Evolutionary conservation across 2,797 vertebrate genomes (phyloP), one percentile per base, ranked within the genome.

Genomic region (Calcarius lapponicus): DNA sequence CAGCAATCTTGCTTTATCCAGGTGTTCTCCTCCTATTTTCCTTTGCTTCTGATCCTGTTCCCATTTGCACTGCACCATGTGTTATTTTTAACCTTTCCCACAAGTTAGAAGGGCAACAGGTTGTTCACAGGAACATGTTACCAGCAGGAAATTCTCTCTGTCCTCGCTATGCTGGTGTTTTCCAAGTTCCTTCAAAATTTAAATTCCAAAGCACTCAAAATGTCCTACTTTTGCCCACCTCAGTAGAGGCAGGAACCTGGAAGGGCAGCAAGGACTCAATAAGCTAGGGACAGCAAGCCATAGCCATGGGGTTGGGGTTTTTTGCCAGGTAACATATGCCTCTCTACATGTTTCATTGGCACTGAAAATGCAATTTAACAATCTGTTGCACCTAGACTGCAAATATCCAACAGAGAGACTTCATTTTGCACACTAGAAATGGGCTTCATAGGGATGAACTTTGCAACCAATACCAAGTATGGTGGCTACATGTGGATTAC

Each of bases 221-320:
- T 72, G n/a, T 50, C 26, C 31, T 47, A 18, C 31, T 54, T 80
- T n/a, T 75, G 25, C 45, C n/a, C 32, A 31, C 7, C 8, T 51
- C 56, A 81, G 45, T 11, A 56, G 51, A 73, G 36, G 15, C 5
- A 67, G 38, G 38, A 43, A 53, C 34, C 24, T 88, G 51, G 31
- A 51, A 88, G 40, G 13, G 29, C 56, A 73, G 56, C 20, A 64
- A 80, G 58, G 60, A 60, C 26, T 69, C 56, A 28, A 15, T 28
- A 72, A 69, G 45, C 19, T 22, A 36, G 19, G n/a, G 36, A n/a
- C 22, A 78, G 42, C 56, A 69, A 81, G 40, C 17, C 53, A 57
- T 22, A 15, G 36, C n/a, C n/a, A 51, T 20, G 24, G 26, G 4
- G 11, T 0, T 25, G 0, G 34, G 9, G 0, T 2, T 38, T 78